These are phyloP conservation scores for human (Homo sapiens) DNA, from an alignment of 2,113 vertebrate genomes.

Conservation along the genomic window GRCh38 chr5:165495001-165495500, in stretches of 20 bases:
- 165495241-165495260: neutral
- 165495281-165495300: conserved; percentile 60
- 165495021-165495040: neutral
- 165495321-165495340: conserved; percentile 62
- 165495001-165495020: fast-evolving
- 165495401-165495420: conserved; percentile 71
- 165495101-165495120: neutral
- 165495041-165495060: neutral
- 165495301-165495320: neutral
- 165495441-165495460: neutral
- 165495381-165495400: conserved; percentile 68
- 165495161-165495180: conserved; percentile 30
- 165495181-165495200: conserved; percentile 38
- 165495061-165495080: neutral
- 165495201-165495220: conserved; percentile 44
- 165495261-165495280: conserved; percentile 55
- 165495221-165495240: neutral
- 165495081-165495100: neutral
- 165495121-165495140: neutral
- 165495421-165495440: conserved; percentile 23
- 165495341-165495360: conserved; percentile 69
- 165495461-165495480: neutral
- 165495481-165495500: neutral
- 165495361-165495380: conserved; percentile 47
- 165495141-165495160: conserved; percentile 55